These are phyloP conservation scores for Himalopsyche kuldschensis DNA, from an alignment of 2,888 invertebrate species.

Conservation along the genomic window DNA sequence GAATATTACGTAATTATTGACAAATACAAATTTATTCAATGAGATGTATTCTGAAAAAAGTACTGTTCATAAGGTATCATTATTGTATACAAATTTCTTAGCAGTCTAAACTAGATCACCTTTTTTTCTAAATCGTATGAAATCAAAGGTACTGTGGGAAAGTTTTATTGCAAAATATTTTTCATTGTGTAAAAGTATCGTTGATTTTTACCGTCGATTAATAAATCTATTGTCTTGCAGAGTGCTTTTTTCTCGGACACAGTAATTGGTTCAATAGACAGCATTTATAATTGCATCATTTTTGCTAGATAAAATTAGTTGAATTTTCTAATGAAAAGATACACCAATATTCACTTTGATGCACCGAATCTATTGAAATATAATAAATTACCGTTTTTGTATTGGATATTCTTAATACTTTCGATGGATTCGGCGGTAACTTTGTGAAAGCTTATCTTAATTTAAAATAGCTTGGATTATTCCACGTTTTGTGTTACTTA, in stretches of 20 bases:
- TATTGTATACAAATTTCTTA: background rate
- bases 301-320: background rate
- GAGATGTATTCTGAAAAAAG: too few relatives aligned
- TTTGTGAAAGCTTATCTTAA: too few relatives aligned
- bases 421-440: too few relatives aligned
- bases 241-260: background rate
- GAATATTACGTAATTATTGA: too few relatives aligned
- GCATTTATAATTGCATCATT: background rate
- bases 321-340: too few relatives aligned
- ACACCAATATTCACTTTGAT: too few relatives aligned
- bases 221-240: background rate
- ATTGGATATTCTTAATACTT: too few relatives aligned
- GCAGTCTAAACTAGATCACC: background rate
- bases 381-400: too few relatives aligned
- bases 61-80: background rate
- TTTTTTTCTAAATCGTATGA: background rate
- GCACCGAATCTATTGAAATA: too few relatives aligned
- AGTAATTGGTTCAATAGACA: background rate
- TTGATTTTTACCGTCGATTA: background rate
- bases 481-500: too few relatives aligned
- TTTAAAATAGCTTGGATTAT: too few relatives aligned
- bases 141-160: background rate
- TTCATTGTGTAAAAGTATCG: background rate
- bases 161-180: background rate
- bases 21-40: too few relatives aligned